A percentile compares a stretch with the other conserved stretches of the same genome.
These are phyloP conservation scores for Unio delphinus DNA, from an alignment of 2,888 invertebrate genomes.

Conservation along the genomic window DNA sequence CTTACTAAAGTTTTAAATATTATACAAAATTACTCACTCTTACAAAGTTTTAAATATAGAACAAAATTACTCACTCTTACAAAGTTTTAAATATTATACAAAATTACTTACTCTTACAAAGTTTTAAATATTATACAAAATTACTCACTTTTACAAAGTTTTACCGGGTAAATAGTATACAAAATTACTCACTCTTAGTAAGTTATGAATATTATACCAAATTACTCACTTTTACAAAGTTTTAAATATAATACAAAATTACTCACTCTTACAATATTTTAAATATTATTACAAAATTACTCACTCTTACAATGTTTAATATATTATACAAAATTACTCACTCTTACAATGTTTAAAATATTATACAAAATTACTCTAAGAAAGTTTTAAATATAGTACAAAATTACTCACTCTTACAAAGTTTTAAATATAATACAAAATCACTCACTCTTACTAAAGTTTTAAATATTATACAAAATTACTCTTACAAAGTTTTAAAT, in stretches of 20 bases:
- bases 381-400: too few relatives aligned
- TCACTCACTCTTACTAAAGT: constrained; percentile 43
- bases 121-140: too few relatives aligned
- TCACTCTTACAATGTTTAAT: constrained; percentile 29
- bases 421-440: too few relatives aligned
- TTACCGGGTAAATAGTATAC: too few relatives aligned
- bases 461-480: constrained; percentile 2
- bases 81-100: too few relatives aligned
- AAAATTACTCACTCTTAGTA: constrained; percentile 34
- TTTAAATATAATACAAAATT: too few relatives aligned
- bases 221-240: constrained; percentile 42
- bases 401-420: constrained; percentile 42
- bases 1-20: constrained; percentile 11
- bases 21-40: constrained; percentile 42
- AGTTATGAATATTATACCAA: too few relatives aligned
- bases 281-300: constrained; percentile 6
- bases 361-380: constrained; percentile 13
- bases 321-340: constrained; percentile 23
- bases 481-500: constrained; percentile 35
- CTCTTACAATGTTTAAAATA: constrained; percentile 26
- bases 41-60: too few relatives aligned
- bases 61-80: constrained; percentile 42
- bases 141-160: constrained; percentile 42
- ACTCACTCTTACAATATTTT: constrained; percentile 42
- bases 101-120: constrained; percentile 42